Conservation (phyloP, 2,113 vertebrate genomes). For the Pundamilia nyererei region DNA sequence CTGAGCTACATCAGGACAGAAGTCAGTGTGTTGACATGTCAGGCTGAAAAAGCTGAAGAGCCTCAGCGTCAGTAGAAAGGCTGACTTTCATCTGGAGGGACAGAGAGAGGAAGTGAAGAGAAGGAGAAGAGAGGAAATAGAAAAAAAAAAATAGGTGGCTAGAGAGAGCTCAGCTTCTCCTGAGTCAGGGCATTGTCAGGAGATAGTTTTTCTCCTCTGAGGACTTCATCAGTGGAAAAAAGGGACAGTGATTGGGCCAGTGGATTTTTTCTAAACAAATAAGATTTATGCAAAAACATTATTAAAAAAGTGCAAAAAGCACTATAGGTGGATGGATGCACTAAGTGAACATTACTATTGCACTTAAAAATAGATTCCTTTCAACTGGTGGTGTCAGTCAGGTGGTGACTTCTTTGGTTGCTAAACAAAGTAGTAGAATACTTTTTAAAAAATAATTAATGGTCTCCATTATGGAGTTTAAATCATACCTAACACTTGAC, state of each 20-base stretch:
- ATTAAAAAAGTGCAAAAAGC: not conserved
- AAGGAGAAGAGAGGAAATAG: not conserved
- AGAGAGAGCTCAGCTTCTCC: not conserved
- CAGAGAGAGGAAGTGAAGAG: not conserved
- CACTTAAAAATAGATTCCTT: not conserved
- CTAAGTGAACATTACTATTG: not conserved
- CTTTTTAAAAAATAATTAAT: not conserved
- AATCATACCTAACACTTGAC: not conserved
- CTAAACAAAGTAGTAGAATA: not conserved
- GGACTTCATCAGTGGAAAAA: not conserved
- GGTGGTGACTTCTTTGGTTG: not conserved
- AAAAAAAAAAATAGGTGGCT: not conserved
- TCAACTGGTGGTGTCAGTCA: not conserved
- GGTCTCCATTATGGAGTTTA: not conserved
- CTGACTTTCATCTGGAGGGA: not conserved
- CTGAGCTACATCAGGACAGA: constrained; percentile 29
- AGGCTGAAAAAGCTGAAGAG: constrained; percentile 3
- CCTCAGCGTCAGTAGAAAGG: not conserved
- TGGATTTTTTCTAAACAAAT: not conserved
- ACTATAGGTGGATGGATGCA: not conserved
- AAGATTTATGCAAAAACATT: not conserved
- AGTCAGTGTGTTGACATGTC: constrained; percentile 23
- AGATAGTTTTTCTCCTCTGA: not conserved
- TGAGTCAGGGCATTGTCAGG: not conserved
- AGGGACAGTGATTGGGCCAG: not conserved